Evolutionary conservation across 2,888 invertebrate species (phyloP), one percentile per base, ranked within the genome.

Genomic region (Andrena haemorrhoa): DNA sequence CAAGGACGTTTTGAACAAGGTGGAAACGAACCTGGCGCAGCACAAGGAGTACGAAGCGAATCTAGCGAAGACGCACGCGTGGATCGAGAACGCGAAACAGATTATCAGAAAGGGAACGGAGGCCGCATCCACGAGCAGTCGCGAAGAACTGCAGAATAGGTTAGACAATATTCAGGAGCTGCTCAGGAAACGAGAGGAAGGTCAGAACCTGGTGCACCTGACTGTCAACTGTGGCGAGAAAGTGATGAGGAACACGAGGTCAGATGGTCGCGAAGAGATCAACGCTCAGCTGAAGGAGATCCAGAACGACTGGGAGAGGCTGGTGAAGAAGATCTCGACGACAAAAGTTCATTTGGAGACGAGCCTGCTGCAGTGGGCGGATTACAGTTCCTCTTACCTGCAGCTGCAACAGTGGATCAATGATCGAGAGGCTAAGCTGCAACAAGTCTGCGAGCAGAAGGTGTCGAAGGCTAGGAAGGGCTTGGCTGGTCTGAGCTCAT

Each of bases 321-420:
- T 98, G 12, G 97, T 98, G 0, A 98, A 98, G 94, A 98, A 98
- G 94, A 97, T 98, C 95, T 97, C 98, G 0, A 98, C 97, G 0
- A 97, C 98, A 0, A 98, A 98, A 94, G 98, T 98, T 16, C 97
- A 98, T 90, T 94, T 99, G 51, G 98, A 99, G 94, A 98, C 98
- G 0, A 97, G 97, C 88, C 94, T 98, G 16, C 95, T 98, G 56
- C 98, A 99, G 95, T 99, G 98, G 98, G 98, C 98, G 7, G 98
- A 98, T 92, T 99, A 98, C 93, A 98, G 98, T 92, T 98, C 98
- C 73, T 98, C 98, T 77, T 98, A 98, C 93, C 96, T 97, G 23
- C 98, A 98, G 93, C 94, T 99, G 31, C 97, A 98, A 91, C 97
- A 98, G 95, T 98, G 99, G 98, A 97, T 99, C 81, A 97, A 97